Base-by-base conservation (phyloP, 2,888 invertebrate species). In the Apocheima hispidaria region DNA sequence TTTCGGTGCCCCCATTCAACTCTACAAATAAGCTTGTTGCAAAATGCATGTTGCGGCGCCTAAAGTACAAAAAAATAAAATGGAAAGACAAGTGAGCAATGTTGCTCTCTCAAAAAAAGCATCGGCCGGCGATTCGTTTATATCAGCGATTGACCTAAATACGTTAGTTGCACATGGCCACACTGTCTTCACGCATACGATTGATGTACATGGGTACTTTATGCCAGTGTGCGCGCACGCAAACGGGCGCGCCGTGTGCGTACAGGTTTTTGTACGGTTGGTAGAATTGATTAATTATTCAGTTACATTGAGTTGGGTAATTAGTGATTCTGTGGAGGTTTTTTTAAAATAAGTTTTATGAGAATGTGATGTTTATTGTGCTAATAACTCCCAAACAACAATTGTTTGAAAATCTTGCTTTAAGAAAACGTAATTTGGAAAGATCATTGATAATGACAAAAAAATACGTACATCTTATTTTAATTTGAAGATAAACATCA, bases 61-160 rank as follows among this genome's bases (percentile, higher is more conserved):
- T 78, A 77, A 76, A 74, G 71, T 54, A 54, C 71, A 67, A 70
- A 70, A 51, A 71, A 70, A 73, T 72, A 66, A 74, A 79, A 77
- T 75, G 74, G 63, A 69, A 73, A 70, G 62, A 65, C 62, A 68
- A 21, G 49, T 38, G 50, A 38, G 50, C 36, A 50, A 50, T 61
- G 65, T 59, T 69, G 73, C 35, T 35, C 78, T 79, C 80, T 81
- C 83, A 35, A 50, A 57, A 54, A 70, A 74, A 67, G 60, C 71
- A 70, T 69, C 77, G 68, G 74, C 65, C 48, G 20, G 69, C 77
- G 83, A 79, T 79, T 77, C 79, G 83, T 83, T 88, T 88, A 87
- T 89, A 89, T 87, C 82, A 84, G 82, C 88, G 86, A 86, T 86
- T 91, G 91, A 90, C 90, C 90, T 73, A 89, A 90, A 90, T 90